These are phyloP conservation scores for Erpobdella octoculata DNA, from an alignment of 2,888 invertebrate species.

Conservation along the genomic window DNA sequence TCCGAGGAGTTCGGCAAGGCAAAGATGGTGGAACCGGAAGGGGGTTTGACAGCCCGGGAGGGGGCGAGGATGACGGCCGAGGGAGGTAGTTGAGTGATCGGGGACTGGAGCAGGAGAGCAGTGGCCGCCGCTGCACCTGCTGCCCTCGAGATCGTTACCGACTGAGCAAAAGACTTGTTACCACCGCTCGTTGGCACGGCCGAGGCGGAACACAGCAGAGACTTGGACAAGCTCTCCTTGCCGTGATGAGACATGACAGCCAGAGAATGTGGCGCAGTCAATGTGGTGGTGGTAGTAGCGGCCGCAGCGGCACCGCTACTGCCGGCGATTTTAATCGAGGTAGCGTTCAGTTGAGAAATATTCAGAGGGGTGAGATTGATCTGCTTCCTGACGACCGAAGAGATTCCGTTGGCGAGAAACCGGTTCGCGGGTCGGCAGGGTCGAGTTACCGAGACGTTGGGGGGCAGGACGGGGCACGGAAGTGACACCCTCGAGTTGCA, in stretches of 20 bases:
- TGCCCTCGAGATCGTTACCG: background rate
- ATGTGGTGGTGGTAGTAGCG: background rate
- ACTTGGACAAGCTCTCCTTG: background rate
- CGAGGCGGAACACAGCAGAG: background rate
- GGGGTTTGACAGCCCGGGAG: background rate
- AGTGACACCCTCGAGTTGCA: background rate
- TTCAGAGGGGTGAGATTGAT: conserved; percentile 4
- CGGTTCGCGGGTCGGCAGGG: background rate
- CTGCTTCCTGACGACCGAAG: background rate
- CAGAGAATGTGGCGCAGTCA: background rate
- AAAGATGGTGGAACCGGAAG: background rate
- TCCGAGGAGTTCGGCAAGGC: background rate
- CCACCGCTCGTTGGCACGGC: background rate
- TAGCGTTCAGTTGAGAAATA: background rate
- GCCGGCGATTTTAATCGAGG: background rate
- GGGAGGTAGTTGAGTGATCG: background rate
- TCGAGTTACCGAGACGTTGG: background rate
- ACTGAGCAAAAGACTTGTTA: background rate
- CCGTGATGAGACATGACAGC: background rate
- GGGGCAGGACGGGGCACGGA: background rate
- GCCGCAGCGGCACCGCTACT: background rate
- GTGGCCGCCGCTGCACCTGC: background rate
- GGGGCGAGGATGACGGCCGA: background rate
- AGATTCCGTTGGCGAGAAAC: too few relatives aligned
- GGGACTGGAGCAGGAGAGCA: background rate